These are phyloP conservation scores for Cinara cedri DNA, from an alignment of 2,888 invertebrate species.

Conservation along the genomic window DNA sequence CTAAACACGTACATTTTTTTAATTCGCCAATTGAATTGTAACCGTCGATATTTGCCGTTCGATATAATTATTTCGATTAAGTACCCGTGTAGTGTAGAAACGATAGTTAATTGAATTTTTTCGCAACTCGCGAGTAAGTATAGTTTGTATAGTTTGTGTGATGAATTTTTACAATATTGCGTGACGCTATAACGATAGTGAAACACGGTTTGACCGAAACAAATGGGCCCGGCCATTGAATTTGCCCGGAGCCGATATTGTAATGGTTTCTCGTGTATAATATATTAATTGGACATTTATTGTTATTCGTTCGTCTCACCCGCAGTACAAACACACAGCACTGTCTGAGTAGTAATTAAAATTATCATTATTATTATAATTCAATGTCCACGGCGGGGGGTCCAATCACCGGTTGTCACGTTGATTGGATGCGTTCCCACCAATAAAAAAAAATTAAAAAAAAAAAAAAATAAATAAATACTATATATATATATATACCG, in stretches of 20 bases:
- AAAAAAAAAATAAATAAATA: background rate
- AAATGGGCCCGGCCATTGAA: background rate
- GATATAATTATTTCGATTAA: too few relatives aligned
- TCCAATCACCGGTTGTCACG: conserved; percentile 44
- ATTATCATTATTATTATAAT: conserved; percentile 43
- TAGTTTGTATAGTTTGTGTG: too few relatives aligned
- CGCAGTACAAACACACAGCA: background rate
- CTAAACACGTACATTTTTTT: too few relatives aligned
- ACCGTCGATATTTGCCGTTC: too few relatives aligned
- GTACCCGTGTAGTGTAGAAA: too few relatives aligned
- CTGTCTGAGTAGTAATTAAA: conserved; percentile 10
- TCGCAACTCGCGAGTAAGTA: too few relatives aligned
- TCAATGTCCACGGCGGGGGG: conserved; percentile 36
- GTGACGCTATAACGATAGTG: background rate
- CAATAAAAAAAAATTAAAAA: too few relatives aligned
- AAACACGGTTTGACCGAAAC: background rate
- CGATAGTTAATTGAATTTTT: too few relatives aligned
- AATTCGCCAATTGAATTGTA: too few relatives aligned
- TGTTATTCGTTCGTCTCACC: conserved; percentile 5
- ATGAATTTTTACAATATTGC: background rate
- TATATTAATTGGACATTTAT: conserved; percentile 45
- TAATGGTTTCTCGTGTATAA: background rate
- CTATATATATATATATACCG: too few relatives aligned
- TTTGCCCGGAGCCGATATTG: background rate
- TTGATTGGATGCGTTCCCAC: conserved; percentile 46